Evolutionary conservation across 1,140 invertebrate species (phyloP).

Genomic region (Leptinotarsa defecta): DNA sequence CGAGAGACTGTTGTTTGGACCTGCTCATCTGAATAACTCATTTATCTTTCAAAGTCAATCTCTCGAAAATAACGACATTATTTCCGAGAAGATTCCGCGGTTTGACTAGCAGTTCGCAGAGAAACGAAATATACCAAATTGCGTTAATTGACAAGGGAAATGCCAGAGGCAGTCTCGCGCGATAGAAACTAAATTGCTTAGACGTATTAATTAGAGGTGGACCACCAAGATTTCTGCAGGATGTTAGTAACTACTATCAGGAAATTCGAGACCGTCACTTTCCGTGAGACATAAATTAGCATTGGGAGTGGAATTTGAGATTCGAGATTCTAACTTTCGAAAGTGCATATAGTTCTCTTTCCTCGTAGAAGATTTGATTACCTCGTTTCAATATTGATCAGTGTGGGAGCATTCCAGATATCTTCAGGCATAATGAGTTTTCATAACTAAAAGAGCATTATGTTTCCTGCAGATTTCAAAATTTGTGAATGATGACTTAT

Average conservation of each 20-base stretch:
- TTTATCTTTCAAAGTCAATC: too few species aligned
- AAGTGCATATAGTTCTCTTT: too few species aligned
- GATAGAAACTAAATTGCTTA: neutral
- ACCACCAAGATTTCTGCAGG: neutral
- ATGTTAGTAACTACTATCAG: neutral
- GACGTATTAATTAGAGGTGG: slow-evolving; percentile 2
- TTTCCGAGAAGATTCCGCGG: neutral
- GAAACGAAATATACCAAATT: neutral
- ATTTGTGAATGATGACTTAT: too few species aligned
- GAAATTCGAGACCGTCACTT: slow-evolving; percentile 5
- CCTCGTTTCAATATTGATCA: too few species aligned
- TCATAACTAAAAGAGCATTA: too few species aligned
- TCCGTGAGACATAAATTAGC: neutral
- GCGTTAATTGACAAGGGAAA: neutral
- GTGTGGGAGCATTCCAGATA: too few species aligned
- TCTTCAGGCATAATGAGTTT: too few species aligned
- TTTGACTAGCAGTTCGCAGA: neutral
- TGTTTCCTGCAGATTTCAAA: too few species aligned
- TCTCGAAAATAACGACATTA: neutral
- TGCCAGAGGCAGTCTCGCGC: neutral
- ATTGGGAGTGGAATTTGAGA: neutral
- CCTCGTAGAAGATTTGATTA: too few species aligned
- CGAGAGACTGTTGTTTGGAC: too few species aligned
- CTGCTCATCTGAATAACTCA: too few species aligned
- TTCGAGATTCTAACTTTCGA: too few species aligned